These are phyloP conservation scores for Tenthredo notha DNA, from an alignment of 2,888 invertebrate genomes.

Conservation along the genomic window DNA sequence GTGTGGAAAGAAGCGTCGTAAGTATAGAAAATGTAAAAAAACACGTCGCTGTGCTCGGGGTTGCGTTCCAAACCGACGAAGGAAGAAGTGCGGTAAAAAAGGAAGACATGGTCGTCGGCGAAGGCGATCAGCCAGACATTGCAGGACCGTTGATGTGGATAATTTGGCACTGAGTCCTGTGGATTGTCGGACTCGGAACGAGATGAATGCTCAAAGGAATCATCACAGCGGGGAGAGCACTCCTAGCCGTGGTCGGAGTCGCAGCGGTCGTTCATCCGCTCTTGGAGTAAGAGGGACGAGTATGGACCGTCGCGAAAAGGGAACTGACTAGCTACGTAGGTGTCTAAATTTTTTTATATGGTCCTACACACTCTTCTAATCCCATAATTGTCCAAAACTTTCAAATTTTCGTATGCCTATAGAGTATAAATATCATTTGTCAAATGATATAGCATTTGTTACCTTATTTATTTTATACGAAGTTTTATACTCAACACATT, in stretches of 20 bases:
- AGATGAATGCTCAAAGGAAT: constrained; percentile 2
- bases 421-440: background rate
- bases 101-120: constrained; percentile 10
- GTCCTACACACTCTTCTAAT: background rate
- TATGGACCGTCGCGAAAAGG: constrained; percentile 19
- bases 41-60: constrained; percentile 20
- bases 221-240: constrained; percentile 21
- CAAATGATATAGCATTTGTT: background rate
- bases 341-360: background rate
- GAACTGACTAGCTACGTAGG: background rate
- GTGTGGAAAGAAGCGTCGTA: constrained; percentile 15
- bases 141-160: background rate
- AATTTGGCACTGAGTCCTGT: constrained; percentile 12
- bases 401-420: background rate
- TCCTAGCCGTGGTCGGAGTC: background rate
- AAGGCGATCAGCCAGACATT: background rate
- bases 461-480: background rate
- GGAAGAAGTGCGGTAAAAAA: constrained; percentile 23
- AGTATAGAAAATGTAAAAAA: constrained; percentile 32
- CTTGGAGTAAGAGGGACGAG: background rate
- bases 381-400: background rate
- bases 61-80: constrained; percentile 10
- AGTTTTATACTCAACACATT: background rate
- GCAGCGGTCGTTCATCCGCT: background rate
- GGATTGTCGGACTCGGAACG: constrained; percentile 2